Base-by-base conservation (phyloP, 2,888 invertebrate species). In the Toxonevra muliebris region DNA sequence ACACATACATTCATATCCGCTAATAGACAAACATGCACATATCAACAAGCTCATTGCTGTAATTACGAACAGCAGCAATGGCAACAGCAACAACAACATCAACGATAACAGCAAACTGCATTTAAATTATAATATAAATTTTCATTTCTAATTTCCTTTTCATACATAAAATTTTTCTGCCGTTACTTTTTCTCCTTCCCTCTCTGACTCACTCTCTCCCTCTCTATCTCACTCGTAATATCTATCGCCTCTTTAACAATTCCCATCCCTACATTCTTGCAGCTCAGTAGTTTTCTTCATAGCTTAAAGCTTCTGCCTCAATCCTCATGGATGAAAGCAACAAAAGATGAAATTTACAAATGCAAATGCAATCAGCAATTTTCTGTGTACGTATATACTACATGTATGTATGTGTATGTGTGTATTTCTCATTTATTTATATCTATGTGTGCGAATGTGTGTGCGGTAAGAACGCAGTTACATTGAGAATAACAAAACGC, bases 41-140 rank as follows among this genome's bases (percentile, higher is more conserved):
- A 12, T 15, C 40, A 19, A 40, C 40, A n/a, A 48, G 42, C 50
- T 48, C 20, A 41, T 45, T 48, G 41, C n/a, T 13, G 57, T 50
- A 57, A 57, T 55, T 17, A 55, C 65, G 43, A n/a, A 11, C 42
- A 61, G 43, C 54, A 43, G 5, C 43, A 59, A 13, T 20, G 42
- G 48, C 30, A 65, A 65, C 45, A 67, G 9, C 7, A 59, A 13
- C 30, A 40, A 42, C 50, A 50, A 54, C 53, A 69, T 45, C 61
- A 69, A 41, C 66, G 43, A 50, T 59, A 65, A 61, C 66, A n/a
- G n/a, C n/a, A n/a, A n/a, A n/a, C 30, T 30, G 30, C 30, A 67
- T 76, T 73, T 75, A 72, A 80, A 80, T 80, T 79, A 78, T 79
- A 76, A 80, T 81, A 81, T 80, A 79, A 80, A 80, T 80, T 81